Base-by-base conservation (phyloP, 2,888 invertebrate species). In the Drosophila yooni region DNA sequence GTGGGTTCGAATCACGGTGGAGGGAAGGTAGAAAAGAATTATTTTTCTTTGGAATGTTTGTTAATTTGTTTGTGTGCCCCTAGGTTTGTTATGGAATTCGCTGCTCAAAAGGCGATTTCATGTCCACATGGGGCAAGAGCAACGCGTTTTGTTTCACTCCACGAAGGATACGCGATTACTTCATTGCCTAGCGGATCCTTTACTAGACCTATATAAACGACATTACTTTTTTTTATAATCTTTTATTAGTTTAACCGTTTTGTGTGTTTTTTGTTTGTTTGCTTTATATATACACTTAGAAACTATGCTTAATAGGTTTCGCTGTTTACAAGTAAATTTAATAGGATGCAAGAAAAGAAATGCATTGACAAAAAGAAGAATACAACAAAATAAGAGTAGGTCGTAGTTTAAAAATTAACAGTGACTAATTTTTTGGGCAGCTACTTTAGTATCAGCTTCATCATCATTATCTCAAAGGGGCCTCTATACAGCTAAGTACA, bases 261-360 rank as follows among this genome's bases (percentile, higher is more conserved):
- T 50, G 38, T 25, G 46, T 62, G 51, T 36, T 46, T 64, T 60
- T 46, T 46, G 46, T 46, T 21, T 46, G 36, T 36, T 43, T 21
- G 11, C 43, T 43, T 43, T 81, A 15, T 86, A 83, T 83, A 18
- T 83, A 84, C 82, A 89, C 70, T 56, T 56, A 89, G 34, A 63
- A 70, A 54, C 68, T 75, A 76, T 54, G 72, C 87, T 78, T 81
- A 81, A 70, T 27, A 34, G 54, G 63, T 66, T 64, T 46, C 60
- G 21, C 51, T 46, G 27, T 62, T 58, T 75, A 85, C 82, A 82
- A 72, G 31, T 83, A 63, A 76, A 81, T 89, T 70, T 56, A 77
- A 67, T 15, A 77, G 70, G 68, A 83, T 74, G 69, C 46, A 46
- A 8, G 7, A 62, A 72, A 73, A 79, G 89, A 89, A 57, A 89